Evolutionary conservation across 2,797 vertebrate species (phyloP).

Genomic region (Pampus argenteus): DNA sequence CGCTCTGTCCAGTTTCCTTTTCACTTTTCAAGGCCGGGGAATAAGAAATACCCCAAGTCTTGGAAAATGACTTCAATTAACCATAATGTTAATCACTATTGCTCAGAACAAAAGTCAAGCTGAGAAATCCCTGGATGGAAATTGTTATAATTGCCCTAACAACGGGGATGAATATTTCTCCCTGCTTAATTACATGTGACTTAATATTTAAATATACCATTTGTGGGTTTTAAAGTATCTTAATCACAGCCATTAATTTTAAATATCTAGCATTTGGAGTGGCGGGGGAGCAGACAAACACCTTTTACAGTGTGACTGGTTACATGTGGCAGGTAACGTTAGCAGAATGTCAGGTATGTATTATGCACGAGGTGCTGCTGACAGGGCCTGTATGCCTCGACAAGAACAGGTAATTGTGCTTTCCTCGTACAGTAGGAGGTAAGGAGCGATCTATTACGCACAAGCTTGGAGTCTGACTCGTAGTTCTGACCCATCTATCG

Average conservation of each 20-base stretch:
- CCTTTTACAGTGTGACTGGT: conserved; percentile 94
- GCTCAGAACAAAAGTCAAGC: conserved; percentile 96
- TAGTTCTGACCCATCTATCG: conserved; percentile 45
- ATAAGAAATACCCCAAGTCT: conserved; percentile 84
- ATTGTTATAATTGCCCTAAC: conserved; percentile 99
- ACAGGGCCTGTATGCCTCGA: conserved; percentile 72
- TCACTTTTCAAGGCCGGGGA: conserved; percentile 64
- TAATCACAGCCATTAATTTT: conserved; percentile 98
- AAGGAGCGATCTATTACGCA: conserved; percentile 63
- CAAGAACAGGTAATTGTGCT: conserved; percentile 84
- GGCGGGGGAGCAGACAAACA: conserved; percentile 91
- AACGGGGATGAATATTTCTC: conserved; percentile 94
- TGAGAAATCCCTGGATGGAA: conserved; percentile 98
- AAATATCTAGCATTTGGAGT: conserved; percentile 91
- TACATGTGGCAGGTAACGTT: conserved; percentile 90
- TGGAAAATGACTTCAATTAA: conserved; percentile 98
- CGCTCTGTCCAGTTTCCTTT: conserved; percentile 82
- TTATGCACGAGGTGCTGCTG: conserved; percentile 84
- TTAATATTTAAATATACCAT: conserved; percentile 98
- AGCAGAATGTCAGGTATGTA: conserved; percentile 90
- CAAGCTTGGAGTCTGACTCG: conserved; percentile 38
- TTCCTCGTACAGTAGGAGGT: conserved; percentile 67
- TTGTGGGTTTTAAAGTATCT: conserved; percentile 94
- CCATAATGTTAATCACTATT: conserved; percentile 97
- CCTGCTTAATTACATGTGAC: conserved; percentile 96